These are phyloP conservation scores for Anser brachyrhynchus DNA, from an alignment of 2,113 vertebrate species.

Conservation along the genomic window DNA sequence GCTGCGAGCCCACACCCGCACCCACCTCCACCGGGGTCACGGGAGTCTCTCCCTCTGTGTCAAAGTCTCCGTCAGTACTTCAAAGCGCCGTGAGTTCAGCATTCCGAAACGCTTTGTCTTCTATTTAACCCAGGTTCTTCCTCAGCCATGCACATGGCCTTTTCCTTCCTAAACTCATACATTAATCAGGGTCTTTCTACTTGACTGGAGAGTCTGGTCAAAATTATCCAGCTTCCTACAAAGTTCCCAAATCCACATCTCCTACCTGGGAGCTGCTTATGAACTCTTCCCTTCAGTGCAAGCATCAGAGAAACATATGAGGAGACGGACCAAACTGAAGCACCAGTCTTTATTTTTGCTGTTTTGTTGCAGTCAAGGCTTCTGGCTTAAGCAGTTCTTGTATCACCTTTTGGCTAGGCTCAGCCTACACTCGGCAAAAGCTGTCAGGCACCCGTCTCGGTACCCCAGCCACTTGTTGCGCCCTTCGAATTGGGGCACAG, in stretches of 20 bases:
- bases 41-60: background rate
- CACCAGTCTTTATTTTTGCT: background rate
- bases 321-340: background rate
- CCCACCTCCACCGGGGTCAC: background rate
- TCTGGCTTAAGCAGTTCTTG: background rate
- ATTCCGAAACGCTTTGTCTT: background rate
- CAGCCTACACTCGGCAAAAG: background rate
- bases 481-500: background rate
- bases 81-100: background rate
- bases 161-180: background rate
- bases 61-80: background rate
- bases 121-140: background rate
- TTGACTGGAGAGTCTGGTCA: background rate
- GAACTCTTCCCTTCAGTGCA: background rate
- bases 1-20: no score
- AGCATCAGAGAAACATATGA: background rate
- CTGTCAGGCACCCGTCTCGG: background rate
- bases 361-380: background rate
- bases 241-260: background rate
- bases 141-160: background rate
- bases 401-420: background rate
- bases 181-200: background rate
- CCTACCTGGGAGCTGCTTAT: background rate
- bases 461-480: background rate
- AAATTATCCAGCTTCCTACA: background rate